Percentiles rank a stretch among this genome's conserved stretches.
phyloP scores from a whole-genome alignment of 2,888 invertebrate species.

The Hirtodrosophila alboralis region DNA sequence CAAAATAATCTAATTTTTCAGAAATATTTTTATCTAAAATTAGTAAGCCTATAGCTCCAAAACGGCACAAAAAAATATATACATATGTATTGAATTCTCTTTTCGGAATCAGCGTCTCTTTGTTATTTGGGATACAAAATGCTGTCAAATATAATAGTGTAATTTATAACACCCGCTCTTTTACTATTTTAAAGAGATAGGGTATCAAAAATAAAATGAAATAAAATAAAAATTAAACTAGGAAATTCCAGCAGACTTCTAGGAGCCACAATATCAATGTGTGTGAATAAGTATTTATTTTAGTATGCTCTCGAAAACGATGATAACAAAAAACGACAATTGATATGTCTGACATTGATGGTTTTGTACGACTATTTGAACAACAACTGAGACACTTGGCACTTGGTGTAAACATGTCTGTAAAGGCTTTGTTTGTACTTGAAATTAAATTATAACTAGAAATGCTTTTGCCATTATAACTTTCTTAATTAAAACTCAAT shows the following conservation, averaged over 20 bases:
- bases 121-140: too few relatives aligned
- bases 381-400: slow-evolving; percentile 1
- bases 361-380: slow-evolving; percentile 9
- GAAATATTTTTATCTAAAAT: too few relatives aligned
- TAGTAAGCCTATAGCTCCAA: too few relatives aligned
- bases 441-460: slow-evolving; percentile 51
- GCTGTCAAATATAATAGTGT: too few relatives aligned
- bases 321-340: slow-evolving; percentile 60
- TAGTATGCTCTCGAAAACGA: slow-evolving; percentile 29
- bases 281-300: slow-evolving; percentile 22
- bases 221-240: too few relatives aligned
- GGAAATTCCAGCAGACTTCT: slow-evolving; percentile 30
- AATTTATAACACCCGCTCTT: too few relatives aligned
- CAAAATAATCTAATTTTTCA: too few relatives aligned
- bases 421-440: slow-evolving; percentile 14
- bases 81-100: too few relatives aligned
- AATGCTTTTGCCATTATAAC: slow-evolving; percentile 53
- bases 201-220: slow-evolving; percentile 1
- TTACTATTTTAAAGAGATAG: not conserved
- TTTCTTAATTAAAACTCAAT: slow-evolving; percentile 76
- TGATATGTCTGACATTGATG: slow-evolving; percentile 64
- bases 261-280: slow-evolving; percentile 28
- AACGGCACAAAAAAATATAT: too few relatives aligned
- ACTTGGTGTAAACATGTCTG: slow-evolving; percentile 23
- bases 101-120: too few relatives aligned